Percentiles rank a stretch among this genome's conserved stretches.
These are phyloP conservation scores for Rissa tridactyla DNA, from an alignment of 2,113 vertebrate genomes.

Conservation along the genomic window DNA sequence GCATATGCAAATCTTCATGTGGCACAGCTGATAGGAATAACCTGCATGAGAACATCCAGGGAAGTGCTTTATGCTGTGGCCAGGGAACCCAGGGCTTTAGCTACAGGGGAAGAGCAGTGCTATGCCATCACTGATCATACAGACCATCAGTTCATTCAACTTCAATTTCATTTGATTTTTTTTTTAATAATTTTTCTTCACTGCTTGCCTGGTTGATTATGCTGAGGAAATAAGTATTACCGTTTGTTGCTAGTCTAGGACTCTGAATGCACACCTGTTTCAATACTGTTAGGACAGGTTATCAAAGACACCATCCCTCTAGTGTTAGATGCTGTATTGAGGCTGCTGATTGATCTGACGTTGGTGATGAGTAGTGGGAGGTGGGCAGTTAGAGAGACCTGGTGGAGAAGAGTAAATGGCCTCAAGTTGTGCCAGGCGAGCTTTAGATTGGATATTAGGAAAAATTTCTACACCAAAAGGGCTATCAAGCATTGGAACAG, in stretches of 20 bases:
- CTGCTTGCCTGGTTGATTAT: not conserved
- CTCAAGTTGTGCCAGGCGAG: too few species aligned
- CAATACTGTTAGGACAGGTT: not conserved
- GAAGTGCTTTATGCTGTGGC: not conserved
- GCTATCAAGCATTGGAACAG: too few species aligned
- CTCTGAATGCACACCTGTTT: not conserved
- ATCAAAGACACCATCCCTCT: not conserved
- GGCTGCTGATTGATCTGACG: not conserved
- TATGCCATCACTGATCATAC: not conserved
- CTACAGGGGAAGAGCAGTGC: not conserved
- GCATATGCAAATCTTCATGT: conserved; percentile 31
- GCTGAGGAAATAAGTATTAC: not conserved
- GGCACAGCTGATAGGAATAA: conserved; percentile 29
- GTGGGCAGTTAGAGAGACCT: not conserved
- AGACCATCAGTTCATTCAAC: not conserved
- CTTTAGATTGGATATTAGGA: too few species aligned
- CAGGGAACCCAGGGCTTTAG: not conserved
- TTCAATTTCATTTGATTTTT: not conserved
- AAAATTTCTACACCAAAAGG: too few species aligned
- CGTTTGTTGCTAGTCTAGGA: not conserved
- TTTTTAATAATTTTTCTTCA: not conserved
- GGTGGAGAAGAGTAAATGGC: not conserved
- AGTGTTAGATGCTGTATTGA: not conserved
- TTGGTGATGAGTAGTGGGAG: not conserved
- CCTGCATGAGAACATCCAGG: not conserved